Percentiles rank a stretch among this genome's conserved stretches.
Evolutionary conservation across 2,888 invertebrate species (phyloP).

Genomic region (Anticlea derivata): DNA sequence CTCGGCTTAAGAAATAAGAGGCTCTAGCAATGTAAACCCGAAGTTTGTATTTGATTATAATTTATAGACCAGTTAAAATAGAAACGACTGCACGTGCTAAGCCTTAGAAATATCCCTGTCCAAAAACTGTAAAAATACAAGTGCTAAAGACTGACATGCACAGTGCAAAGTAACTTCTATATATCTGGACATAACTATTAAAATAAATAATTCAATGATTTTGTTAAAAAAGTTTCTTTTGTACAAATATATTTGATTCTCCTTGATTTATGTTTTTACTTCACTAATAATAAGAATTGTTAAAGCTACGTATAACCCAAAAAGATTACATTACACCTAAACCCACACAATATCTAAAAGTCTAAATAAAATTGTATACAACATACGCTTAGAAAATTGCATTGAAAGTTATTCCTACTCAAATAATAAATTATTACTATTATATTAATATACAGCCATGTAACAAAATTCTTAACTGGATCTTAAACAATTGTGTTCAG

Average conservation of each 20-base stretch:
- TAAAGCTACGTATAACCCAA: conserved; percentile 27
- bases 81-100: background rate
- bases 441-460: conserved; percentile 7
- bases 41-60: background rate
- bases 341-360: conserved; percentile 28
- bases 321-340: conserved; percentile 35
- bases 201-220: conserved; percentile 1
- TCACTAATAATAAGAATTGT: conserved; percentile 15
- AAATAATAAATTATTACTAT: conserved; percentile 9
- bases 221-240: background rate
- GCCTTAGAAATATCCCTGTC: too few relatives aligned
- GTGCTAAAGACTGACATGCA: too few relatives aligned
- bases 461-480: background rate
- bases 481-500: too few relatives aligned
- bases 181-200: background rate
- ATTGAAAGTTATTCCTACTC: conserved; percentile 8
- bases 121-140: too few relatives aligned
- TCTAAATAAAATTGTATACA: conserved; percentile 20
- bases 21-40: background rate
- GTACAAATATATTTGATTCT: conserved; percentile 1
- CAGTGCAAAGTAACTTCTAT: background rate
- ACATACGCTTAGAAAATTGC: conserved; percentile 11
- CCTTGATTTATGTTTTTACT: conserved; percentile 9
- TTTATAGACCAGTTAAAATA: background rate
- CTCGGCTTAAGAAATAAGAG: background rate